A percentile compares a stretch with the other conserved stretches of the same genome.
Conservation (phyloP, 2,797 vertebrate genomes). For the Mareca strepera region DNA sequence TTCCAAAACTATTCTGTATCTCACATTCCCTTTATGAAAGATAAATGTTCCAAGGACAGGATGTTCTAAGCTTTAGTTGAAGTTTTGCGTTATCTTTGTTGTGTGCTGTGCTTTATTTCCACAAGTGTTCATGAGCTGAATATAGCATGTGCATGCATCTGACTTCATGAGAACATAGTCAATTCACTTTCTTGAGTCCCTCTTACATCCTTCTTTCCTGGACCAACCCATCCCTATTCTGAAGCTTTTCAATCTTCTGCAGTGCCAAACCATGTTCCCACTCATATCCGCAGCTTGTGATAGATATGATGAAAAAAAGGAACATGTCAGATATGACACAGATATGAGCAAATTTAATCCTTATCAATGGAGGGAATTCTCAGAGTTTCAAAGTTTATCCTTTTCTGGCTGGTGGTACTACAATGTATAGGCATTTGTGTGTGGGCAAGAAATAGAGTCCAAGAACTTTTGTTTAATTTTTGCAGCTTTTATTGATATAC, state of each 20-base stretch:
- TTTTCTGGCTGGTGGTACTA: background rate
- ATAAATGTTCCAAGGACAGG: background rate
- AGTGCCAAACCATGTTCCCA: background rate
- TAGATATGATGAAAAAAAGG: background rate
- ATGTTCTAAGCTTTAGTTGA: background rate
- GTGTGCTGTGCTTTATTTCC: background rate
- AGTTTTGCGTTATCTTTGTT: background rate
- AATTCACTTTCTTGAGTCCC: background rate
- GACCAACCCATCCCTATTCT: background rate
- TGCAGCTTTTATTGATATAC: conserved; percentile 34
- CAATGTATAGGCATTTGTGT: background rate
- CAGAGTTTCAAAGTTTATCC: background rate
- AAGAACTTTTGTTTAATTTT: background rate
- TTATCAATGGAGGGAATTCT: background rate
- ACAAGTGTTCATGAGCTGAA: background rate
- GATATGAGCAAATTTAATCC: background rate
- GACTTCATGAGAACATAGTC: background rate
- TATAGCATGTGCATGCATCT: background rate
- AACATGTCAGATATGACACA: background rate
- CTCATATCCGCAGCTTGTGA: background rate
- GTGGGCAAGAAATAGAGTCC: background rate
- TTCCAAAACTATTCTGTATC: background rate
- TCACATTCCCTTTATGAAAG: background rate
- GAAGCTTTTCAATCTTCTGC: background rate
- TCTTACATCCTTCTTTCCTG: background rate